These are phyloP conservation scores for Baronia brevicornis DNA, from an alignment of 2,888 invertebrate genomes.

Conservation along the genomic window DNA sequence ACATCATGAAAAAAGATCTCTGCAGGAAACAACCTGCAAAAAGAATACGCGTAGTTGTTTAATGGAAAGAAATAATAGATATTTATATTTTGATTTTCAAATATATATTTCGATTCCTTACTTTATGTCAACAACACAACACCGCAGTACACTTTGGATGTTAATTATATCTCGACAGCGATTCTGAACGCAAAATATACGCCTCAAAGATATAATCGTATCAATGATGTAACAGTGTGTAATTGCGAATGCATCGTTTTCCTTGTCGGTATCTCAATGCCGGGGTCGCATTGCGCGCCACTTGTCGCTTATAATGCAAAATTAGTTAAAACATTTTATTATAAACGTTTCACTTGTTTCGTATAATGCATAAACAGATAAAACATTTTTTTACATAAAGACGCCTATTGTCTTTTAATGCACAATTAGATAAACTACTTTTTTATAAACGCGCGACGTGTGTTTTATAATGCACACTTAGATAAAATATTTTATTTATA, in stretches of 20 bases:
- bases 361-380: background rate
- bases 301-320: slow-evolving; percentile 4
- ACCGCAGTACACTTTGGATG: background rate
- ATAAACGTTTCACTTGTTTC: slow-evolving; percentile 16
- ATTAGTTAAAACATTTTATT: background rate
- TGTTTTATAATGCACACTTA: too few relatives aligned
- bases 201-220: slow-evolving; percentile 16
- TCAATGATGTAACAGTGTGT: slow-evolving; percentile 26
- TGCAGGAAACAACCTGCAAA: too few relatives aligned
- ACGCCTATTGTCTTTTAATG: background rate
- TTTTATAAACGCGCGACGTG: background rate
- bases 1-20: too few relatives aligned
- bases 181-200: slow-evolving; percentile 4
- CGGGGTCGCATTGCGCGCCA: slow-evolving; percentile 32
- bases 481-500: too few relatives aligned
- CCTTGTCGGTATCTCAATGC: slow-evolving; percentile 44
- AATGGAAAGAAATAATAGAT: too few relatives aligned
- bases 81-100: too few relatives aligned
- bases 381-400: background rate
- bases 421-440: background rate
- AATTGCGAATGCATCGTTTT: slow-evolving; percentile 35
- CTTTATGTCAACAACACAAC: too few relatives aligned
- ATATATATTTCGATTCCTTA: too few relatives aligned
- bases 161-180: slow-evolving; percentile 2
- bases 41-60: too few relatives aligned